Conservation (phyloP, 1,140 invertebrate species). For the Aethina tumida region DNA sequence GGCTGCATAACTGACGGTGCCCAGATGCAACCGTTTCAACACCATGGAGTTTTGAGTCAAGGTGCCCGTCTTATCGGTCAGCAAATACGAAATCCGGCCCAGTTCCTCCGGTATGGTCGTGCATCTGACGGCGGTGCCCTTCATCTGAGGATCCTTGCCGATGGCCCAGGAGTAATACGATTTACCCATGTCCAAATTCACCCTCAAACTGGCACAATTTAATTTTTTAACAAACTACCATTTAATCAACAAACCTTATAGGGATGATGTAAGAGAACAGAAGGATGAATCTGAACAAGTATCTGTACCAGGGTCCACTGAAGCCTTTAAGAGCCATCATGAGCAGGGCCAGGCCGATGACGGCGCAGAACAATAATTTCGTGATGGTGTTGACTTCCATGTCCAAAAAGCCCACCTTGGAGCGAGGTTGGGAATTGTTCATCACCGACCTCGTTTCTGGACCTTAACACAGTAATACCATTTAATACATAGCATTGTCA, state of each 20-base stretch:
- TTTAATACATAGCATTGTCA: no score
- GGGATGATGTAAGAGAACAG: slow-evolving; percentile 99
- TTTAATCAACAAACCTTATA: slow-evolving; percentile 58
- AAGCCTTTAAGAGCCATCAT: slow-evolving; percentile 96
- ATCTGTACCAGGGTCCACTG: slow-evolving; percentile 91
- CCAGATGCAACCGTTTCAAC: slow-evolving; percentile 88
- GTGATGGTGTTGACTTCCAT: slow-evolving; percentile 92
- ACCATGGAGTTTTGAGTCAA: slow-evolving; percentile 99
- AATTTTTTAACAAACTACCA: slow-evolving; percentile 3
- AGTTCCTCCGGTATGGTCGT: slow-evolving; percentile 98
- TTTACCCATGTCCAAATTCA: slow-evolving; percentile 99
- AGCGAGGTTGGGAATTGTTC: slow-evolving; percentile 94
- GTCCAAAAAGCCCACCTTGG: slow-evolving; percentile 92
- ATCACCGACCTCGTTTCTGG: slow-evolving; percentile 93
- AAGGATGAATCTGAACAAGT: slow-evolving; percentile 92
- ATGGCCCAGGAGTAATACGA: slow-evolving; percentile 96
- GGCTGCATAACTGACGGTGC: slow-evolving; percentile 76
- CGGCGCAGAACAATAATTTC: slow-evolving; percentile 90
- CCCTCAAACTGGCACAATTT: slow-evolving; percentile 65
- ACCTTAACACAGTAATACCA: slow-evolving; percentile 38
- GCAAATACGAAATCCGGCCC: slow-evolving; percentile 89
- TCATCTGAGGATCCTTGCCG: slow-evolving; percentile 84
- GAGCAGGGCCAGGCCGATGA: slow-evolving; percentile 80
- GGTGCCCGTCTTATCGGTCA: slow-evolving; percentile 98
- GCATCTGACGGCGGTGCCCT: slow-evolving; percentile 92